Evolutionary conservation across 1,140 invertebrate species (phyloP), one percentile per base, ranked within the genome.

Genomic region (Mamestra configurata): DNA sequence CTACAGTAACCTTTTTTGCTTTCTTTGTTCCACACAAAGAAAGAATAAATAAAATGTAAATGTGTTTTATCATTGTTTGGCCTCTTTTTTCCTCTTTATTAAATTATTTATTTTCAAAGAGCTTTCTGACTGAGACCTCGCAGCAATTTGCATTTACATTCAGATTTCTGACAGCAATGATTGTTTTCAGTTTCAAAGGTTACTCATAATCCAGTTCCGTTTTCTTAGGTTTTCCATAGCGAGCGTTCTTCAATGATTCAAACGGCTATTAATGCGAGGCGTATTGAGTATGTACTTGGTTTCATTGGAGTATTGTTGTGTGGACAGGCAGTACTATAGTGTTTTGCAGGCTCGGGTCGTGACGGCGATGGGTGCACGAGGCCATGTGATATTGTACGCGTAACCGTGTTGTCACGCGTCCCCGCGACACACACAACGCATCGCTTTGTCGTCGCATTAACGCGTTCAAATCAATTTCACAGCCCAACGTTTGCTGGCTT

Each of bases 391-490:
- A 88, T 91, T 91, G 85, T 89, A 70, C 86, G 76, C 71, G 72
- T 87, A 87, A 88, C 87, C 84, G 83, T 77, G 76, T 27, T 79
- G 87, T 93, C 92, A 93, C 90, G 90, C 88, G 85, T 82, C 76
- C 78, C 77, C 78, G 68, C 72, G 55, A 49, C 79, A 79, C 71
- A 88, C 86, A 86, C 86, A 84, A 86, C 82, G 80, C 80, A 71
- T 64, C 79, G 76, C 79, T 85, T 88, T 89, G 86, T 88, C 81
- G 55, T 75, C 78, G 79, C 83, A 71, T 81, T 87, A 90, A 83
- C 87, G 86, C 79, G 86, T 81, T 79, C 79, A 84, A 90, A 91
- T 92, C 84, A 87, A 92, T 93, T 92, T 92, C 87, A 92, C 87
- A 87, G 85, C 76, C 71, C 78, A 78, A 77, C 84, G 81, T 82